Percentiles rank a stretch among this genome's conserved stretches.
Conservation (phyloP, 2,888 invertebrate genomes). For the Drosophila koepferae region DNA sequence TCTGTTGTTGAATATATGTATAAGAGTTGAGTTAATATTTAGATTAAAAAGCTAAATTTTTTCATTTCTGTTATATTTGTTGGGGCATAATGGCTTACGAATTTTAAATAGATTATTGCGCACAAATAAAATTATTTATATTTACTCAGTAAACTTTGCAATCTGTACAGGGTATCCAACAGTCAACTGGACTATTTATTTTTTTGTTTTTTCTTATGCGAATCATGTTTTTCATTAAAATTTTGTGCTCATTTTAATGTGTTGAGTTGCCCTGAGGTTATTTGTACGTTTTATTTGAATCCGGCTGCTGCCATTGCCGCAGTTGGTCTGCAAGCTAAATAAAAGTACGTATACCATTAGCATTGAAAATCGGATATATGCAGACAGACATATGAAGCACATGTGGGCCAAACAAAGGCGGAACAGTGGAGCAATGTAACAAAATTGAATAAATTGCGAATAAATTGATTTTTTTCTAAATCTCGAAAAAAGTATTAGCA, state of each 20-base stretch:
- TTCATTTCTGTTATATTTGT: too few species aligned
- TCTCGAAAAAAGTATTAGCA: neutral
- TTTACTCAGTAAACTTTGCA: too few species aligned
- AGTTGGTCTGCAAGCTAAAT: conserved; percentile 21
- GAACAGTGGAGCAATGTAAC: conserved; percentile 2
- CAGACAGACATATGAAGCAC: conserved; percentile 22
- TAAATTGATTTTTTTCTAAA: neutral
- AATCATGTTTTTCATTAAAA: conserved; percentile 59
- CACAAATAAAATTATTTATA: too few species aligned
- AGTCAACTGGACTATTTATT: neutral
- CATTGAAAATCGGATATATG: conserved; percentile 14
- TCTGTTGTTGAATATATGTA: neutral
- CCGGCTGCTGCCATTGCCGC: conserved; percentile 16
- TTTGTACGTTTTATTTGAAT: conserved; percentile 53
- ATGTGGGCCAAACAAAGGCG: neutral
- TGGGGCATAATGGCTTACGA: too few species aligned
- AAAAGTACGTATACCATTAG: conserved; percentile 28
- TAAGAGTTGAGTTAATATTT: too few species aligned
- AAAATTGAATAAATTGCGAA: neutral
- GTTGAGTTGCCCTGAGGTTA: conserved; percentile 50
- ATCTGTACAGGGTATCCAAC: neutral
- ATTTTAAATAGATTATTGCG: too few species aligned
- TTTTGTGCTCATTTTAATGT: conserved; percentile 65
- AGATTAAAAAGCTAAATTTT: too few species aligned
- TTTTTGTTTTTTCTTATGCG: conserved; percentile 15